Evolutionary conservation across 1,140 invertebrate genomes (phyloP), one percentile per base, ranked within the genome.

Genomic region (Zaprionus taronus): DNA sequence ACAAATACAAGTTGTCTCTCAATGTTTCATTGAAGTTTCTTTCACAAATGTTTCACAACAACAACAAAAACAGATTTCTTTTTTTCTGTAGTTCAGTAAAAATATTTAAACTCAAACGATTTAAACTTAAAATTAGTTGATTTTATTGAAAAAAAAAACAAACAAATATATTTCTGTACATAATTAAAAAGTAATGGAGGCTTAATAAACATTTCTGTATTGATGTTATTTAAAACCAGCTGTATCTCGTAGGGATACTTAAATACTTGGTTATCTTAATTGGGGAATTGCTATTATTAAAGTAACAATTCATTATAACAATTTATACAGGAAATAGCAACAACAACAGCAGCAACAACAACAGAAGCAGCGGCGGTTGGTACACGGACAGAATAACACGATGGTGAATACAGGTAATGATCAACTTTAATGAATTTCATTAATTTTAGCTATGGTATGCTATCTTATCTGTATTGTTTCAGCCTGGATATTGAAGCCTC

Each of bases 101-200:
- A 49, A 44, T 15, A 67, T 36, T 68, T 62, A n/a, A 72, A 73
- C 53, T 73, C 17, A 53, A 57, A 71, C 41, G 47, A 58, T 60
- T 65, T 55, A 49, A 5, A n/a, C n/a, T 26, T 63, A 69, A 72
- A 65, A 57, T 62, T 71, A 80, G 72, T 70, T 70, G 22, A 81
- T 72, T 56, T 53, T 77, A 80, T 58, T 79, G 20, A 20, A 76
- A 75, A 55, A 71, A 77, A 64, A 57, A 53, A 36, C n/a, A 51
- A 36, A 31, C 44, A 36, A 47, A 58, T 11, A 61, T 41, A 62
- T 55, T 51, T 74, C 34, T 82, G 80, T 82, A 82, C 61, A 82
- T 82, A 82, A 60, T 56, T 62, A 61, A n/a, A 7, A 55, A 58
- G 5, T 34, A 28, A 51, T 12, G 26, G 49, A 68, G n/a, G 6